phyloP scores from a whole-genome alignment of 2,888 invertebrate species.

The Atrina japonica region DNA sequence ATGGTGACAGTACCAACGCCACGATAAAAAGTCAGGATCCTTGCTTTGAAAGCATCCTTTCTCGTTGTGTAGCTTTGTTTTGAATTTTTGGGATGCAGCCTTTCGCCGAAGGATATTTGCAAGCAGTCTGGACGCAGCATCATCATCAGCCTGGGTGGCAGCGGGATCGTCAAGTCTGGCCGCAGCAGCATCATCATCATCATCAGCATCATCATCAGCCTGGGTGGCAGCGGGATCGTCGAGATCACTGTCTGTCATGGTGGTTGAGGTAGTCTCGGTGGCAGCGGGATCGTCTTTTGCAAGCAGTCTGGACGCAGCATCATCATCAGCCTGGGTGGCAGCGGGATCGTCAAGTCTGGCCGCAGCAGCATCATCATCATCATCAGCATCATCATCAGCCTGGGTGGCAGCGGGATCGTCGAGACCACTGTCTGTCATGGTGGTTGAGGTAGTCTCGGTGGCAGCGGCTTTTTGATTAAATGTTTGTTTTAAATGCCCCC shows the following conservation, averaged over 20 bases:
- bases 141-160: slow-evolving; percentile 21
- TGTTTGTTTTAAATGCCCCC: slow-evolving; percentile 7
- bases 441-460: slow-evolving; percentile 21
- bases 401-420: slow-evolving; percentile 21
- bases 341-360: too few species aligned
- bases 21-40: slow-evolving; percentile 21
- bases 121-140: too few species aligned
- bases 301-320: too few species aligned
- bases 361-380: too few species aligned
- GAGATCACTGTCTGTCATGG: slow-evolving; percentile 19
- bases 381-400: slow-evolving; percentile 17
- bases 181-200: too few species aligned
- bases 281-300: slow-evolving; percentile 21
- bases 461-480: slow-evolving; percentile 13
- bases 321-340: slow-evolving; percentile 21
- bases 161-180: too few species aligned
- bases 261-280: slow-evolving; percentile 21
- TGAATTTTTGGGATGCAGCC: slow-evolving; percentile 21
- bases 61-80: slow-evolving; percentile 15
- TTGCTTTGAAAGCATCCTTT: slow-evolving; percentile 21
- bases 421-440: slow-evolving; percentile 21
- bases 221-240: slow-evolving; percentile 21
- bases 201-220: slow-evolving; percentile 17
- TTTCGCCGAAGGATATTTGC: slow-evolving; percentile 21
- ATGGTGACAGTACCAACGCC: slow-evolving; percentile 17